These are phyloP conservation scores for Neolamprologus devosi DNA, from an alignment of 2,113 vertebrate species.

Conservation along the genomic window DNA sequence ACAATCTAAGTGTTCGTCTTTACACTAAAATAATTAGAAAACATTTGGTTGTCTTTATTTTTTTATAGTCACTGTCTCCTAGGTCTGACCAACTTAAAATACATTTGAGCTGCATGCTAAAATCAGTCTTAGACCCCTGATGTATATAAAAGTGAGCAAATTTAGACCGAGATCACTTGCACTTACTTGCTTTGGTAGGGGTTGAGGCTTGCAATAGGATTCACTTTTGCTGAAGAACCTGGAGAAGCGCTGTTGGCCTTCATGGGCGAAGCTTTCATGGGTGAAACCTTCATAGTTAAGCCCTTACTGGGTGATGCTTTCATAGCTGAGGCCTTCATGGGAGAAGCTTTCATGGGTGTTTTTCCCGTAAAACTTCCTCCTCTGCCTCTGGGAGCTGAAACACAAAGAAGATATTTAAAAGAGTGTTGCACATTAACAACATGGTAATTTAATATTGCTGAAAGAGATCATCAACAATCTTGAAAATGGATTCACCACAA, in stretches of 20 bases:
- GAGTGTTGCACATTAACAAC: background rate
- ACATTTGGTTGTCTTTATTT: background rate
- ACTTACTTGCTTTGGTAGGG: slow-evolving; percentile 82
- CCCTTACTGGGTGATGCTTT: background rate
- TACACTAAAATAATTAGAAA: background rate
- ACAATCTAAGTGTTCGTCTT: background rate
- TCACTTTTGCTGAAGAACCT: slow-evolving; percentile 65
- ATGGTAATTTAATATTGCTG: background rate
- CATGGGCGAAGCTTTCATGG: background rate
- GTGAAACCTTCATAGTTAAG: background rate
- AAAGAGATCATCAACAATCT: background rate
- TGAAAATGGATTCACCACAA: background rate
- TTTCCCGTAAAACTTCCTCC: slow-evolving; percentile 63
- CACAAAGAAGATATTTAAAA: slow-evolving; percentile 13
- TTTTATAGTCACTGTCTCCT: background rate
- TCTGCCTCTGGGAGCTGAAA: slow-evolving; percentile 44
- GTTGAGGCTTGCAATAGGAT: slow-evolving; percentile 79
- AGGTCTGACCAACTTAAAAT: background rate
- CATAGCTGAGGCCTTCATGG: background rate
- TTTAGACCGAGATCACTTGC: background rate
- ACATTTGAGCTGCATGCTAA: background rate
- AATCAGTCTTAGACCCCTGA: background rate
- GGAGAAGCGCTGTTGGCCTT: slow-evolving; percentile 47
- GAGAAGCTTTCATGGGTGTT: background rate
- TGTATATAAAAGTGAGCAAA: background rate